Conservation (phyloP, 2,113 vertebrate species). For the Podilymbus podiceps region DNA sequence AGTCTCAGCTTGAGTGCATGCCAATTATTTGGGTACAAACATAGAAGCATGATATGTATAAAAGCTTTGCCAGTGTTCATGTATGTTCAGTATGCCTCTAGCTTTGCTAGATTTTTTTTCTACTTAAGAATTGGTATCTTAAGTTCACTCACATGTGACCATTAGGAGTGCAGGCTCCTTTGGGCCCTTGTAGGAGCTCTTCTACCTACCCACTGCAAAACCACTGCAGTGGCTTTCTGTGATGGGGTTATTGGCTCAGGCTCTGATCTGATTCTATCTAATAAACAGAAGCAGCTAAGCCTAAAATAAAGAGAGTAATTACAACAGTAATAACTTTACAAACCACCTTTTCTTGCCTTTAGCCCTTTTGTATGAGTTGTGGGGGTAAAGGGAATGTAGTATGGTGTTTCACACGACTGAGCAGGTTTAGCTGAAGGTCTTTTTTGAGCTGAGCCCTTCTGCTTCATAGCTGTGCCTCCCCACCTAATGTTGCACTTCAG, state of each 20-base stretch:
- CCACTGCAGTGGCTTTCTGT: neutral
- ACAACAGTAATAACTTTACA: neutral
- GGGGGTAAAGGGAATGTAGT: neutral
- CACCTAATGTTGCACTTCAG: neutral
- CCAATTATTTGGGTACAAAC: neutral
- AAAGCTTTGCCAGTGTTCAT: neutral
- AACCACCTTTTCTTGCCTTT: neutral
- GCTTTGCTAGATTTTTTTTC: neutral
- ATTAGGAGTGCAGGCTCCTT: neutral
- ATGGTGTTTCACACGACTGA: neutral
- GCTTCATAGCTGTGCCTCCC: neutral
- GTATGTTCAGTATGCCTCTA: neutral
- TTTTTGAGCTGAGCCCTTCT: rapidly evolving
- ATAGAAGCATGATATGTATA: no score
- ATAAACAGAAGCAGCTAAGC: neutral
- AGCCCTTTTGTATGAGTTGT: neutral
- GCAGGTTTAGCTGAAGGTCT: neutral
- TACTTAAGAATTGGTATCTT: neutral
- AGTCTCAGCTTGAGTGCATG: neutral
- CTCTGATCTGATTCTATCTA: neutral
- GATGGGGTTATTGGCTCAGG: neutral
- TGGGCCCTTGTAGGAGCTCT: neutral
- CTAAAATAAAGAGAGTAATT: neutral
- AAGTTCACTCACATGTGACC: neutral
- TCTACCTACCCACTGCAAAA: neutral